These are phyloP conservation scores for Oligia strigilis DNA, from an alignment of 2,888 invertebrate genomes.

Conservation along the genomic window DNA sequence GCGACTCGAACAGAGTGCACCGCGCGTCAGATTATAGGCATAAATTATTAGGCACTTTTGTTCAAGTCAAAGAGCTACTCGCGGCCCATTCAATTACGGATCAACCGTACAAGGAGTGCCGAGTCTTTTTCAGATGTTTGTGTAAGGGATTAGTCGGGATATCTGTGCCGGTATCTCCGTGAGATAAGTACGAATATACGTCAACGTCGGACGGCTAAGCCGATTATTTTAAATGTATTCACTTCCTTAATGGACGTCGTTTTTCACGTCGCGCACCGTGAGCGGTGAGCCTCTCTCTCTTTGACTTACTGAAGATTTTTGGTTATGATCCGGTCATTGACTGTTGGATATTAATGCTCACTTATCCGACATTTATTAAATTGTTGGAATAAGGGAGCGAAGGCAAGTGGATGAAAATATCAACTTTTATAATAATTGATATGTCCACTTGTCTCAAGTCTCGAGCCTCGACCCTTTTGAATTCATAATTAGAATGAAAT, in stretches of 20 bases:
- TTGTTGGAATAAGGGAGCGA: constrained; percentile 75
- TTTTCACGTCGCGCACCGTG: constrained; percentile 86
- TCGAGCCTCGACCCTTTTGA: constrained; percentile 50
- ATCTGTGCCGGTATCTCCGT: constrained; percentile 90
- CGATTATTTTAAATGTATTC: constrained; percentile 91
- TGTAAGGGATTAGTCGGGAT: constrained; percentile 89
- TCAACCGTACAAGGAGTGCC: constrained; percentile 88
- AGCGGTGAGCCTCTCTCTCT: constrained; percentile 75
- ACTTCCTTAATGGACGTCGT: constrained; percentile 91
- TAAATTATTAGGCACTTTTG: constrained; percentile 90
- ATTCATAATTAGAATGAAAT: constrained; percentile 52
- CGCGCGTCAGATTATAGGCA: constrained; percentile 89
- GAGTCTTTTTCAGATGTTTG: constrained; percentile 90
- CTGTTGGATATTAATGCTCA: constrained; percentile 84
- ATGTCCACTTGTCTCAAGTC: constrained; percentile 60
- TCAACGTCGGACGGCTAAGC: constrained; percentile 90
- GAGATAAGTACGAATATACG: constrained; percentile 91
- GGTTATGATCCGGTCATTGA: constrained; percentile 90
- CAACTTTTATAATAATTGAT: constrained; percentile 72
- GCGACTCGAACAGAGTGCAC: constrained; percentile 78
- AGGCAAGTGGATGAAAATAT: constrained; percentile 71
- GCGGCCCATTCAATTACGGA: constrained; percentile 88
- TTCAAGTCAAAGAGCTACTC: constrained; percentile 86
- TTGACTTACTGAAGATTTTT: constrained; percentile 89
- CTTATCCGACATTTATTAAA: constrained; percentile 85